These are phyloP conservation scores for Serilophus lunatus DNA, from an alignment of 2,113 vertebrate species.

Conservation along the genomic window DNA sequence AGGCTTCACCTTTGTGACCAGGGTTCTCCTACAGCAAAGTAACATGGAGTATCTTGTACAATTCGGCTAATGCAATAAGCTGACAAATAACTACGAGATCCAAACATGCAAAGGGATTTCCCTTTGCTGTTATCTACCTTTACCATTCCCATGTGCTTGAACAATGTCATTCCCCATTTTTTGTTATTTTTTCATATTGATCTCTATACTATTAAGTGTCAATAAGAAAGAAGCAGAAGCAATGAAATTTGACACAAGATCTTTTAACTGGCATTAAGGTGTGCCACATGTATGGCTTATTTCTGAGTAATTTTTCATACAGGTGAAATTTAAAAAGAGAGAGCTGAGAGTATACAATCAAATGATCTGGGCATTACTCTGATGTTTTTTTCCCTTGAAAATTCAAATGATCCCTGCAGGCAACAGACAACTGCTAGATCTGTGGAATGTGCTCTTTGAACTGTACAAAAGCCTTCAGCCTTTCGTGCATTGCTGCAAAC, in stretches of 20 bases:
- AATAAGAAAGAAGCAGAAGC: not conserved
- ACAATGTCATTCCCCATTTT: not conserved
- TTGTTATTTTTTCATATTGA: not conserved
- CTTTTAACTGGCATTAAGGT: not conserved
- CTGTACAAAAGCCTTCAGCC: slow-evolving; percentile 89
- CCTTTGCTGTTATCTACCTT: not conserved
- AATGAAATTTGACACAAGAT: not conserved
- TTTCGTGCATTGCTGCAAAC: slow-evolving; percentile 87
- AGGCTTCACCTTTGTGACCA: not conserved
- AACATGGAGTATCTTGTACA: not conserved
- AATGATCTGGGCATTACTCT: slow-evolving; percentile 70
- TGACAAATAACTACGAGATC: not conserved
- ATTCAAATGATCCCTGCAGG: slow-evolving; percentile 91
- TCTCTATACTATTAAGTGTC: not conserved
- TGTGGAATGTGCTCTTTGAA: slow-evolving; percentile 96
- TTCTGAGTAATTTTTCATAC: slow-evolving; percentile 43
- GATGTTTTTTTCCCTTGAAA: slow-evolving; percentile 67
- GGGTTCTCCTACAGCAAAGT: not conserved
- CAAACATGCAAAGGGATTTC: not conserved
- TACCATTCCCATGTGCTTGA: not conserved
- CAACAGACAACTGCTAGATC: slow-evolving; percentile 84
- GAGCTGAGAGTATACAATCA: slow-evolving; percentile 8
- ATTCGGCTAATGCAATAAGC: not conserved
- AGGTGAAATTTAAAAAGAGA: slow-evolving; percentile 37
- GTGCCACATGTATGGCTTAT: not conserved